Evolutionary conservation across 1,140 invertebrate species (phyloP).

Genomic region (Phenacoccus solenopsis): DNA sequence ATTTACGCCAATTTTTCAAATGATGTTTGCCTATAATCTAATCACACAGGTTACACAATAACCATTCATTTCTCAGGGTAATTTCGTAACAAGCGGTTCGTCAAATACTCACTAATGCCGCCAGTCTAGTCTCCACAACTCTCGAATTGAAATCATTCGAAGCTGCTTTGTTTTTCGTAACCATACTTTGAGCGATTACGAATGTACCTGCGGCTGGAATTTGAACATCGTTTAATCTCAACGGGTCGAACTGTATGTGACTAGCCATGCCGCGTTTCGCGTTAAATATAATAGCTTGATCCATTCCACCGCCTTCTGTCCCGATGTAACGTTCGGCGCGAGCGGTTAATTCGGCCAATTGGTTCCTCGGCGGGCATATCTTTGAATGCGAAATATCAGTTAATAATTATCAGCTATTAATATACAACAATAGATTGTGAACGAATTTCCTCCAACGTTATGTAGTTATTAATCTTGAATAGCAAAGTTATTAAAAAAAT

Average conservation of each 20-base stretch:
- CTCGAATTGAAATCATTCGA: constrained; percentile 80
- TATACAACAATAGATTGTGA: too few species aligned
- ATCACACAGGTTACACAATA: background rate
- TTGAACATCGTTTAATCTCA: constrained; percentile 59
- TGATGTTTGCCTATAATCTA: constrained; percentile 56
- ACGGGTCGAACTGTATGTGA: constrained; percentile 87
- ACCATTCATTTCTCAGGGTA: too few species aligned
- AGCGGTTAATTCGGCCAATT: constrained; percentile 77
- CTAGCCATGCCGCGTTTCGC: constrained; percentile 74
- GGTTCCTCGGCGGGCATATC: constrained; percentile 48
- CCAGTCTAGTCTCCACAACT: constrained; percentile 86
- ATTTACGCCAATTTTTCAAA: constrained; percentile 44
- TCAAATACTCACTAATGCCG: constrained; percentile 54
- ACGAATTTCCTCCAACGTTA: too few species aligned
- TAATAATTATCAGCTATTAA: too few species aligned
- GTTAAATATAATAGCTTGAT: constrained; percentile 94
- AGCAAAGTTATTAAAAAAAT: too few species aligned
- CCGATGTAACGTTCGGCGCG: constrained; percentile 84
- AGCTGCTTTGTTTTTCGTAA: constrained; percentile 86
- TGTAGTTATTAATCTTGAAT: too few species aligned
- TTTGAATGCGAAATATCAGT: constrained; percentile 23
- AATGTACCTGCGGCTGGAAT: constrained; percentile 74
- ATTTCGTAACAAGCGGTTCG: too few species aligned
- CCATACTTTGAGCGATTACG: constrained; percentile 85
- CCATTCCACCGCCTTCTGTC: constrained; percentile 96